A percentile compares a stretch with the other conserved stretches of the same genome.
Conservation (phyloP, 2,797 vertebrate species). For the Anisognathus igniventris region DNA sequence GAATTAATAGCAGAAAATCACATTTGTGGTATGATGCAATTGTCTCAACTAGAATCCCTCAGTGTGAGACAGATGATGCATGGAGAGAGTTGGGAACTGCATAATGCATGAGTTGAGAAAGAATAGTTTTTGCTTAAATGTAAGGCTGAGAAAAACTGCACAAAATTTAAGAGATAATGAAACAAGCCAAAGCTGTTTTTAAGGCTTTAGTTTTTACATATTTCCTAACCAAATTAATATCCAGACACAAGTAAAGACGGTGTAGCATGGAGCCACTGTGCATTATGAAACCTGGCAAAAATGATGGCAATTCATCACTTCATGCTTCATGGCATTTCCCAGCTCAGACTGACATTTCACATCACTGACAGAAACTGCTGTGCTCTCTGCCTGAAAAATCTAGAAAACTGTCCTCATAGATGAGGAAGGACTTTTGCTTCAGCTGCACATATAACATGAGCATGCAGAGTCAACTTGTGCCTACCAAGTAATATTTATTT, state of each 20-base stretch:
- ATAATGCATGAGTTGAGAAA: constrained; percentile 2
- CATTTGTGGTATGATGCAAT: neutral
- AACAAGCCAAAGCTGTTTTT: neutral
- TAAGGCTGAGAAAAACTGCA: neutral
- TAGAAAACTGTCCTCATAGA: neutral
- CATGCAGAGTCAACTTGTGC: neutral
- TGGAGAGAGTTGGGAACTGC: neutral
- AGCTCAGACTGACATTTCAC: neutral
- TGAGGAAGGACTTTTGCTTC: neutral
- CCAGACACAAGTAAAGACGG: neutral
- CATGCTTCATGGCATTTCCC: neutral
- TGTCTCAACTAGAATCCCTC: neutral
- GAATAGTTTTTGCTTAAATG: neutral
- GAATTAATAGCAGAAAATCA: neutral
- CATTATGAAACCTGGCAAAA: neutral
- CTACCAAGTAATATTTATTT: neutral
- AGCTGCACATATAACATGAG: fast-evolving
- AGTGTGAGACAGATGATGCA: neutral
- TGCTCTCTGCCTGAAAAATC: neutral
- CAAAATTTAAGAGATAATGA: neutral
- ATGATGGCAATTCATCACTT: neutral
- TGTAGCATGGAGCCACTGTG: neutral
- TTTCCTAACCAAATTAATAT: neutral
- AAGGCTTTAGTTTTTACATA: neutral
- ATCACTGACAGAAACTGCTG: neutral